Conservation (phyloP, 2,888 invertebrate species). For the Lacanobia oleracea region DNA sequence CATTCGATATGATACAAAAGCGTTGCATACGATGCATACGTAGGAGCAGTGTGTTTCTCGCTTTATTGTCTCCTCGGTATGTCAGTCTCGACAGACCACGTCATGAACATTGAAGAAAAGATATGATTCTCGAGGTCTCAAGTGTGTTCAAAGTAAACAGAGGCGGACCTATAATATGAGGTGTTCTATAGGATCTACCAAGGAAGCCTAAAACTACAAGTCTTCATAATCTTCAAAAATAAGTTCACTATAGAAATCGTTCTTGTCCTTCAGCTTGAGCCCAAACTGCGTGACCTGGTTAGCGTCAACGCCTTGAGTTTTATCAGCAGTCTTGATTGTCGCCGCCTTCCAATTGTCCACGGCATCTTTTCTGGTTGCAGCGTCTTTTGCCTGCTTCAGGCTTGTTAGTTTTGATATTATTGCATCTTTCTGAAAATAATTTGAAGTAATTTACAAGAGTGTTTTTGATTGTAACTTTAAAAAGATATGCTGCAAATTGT, state of each 20-base stretch:
- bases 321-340: slow-evolving; percentile 74
- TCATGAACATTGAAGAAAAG: neutral
- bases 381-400: slow-evolving; percentile 77
- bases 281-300: slow-evolving; percentile 83
- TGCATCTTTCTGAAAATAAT: slow-evolving; percentile 80
- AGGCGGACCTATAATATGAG: neutral
- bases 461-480: no score
- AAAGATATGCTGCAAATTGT: no score
- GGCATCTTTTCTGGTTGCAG: slow-evolving; percentile 73
- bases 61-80: neutral
- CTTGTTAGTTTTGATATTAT: slow-evolving; percentile 78
- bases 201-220: slow-evolving; percentile 43
- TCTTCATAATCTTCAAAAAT: slow-evolving; percentile 83
- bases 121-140: neutral
- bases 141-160: neutral
- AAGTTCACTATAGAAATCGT: slow-evolving; percentile 82
- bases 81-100: no score
- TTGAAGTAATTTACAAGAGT: neutral
- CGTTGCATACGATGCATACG: no score
- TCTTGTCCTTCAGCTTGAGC: slow-evolving; percentile 81
- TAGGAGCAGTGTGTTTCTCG: no score
- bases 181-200: slow-evolving; percentile 3
- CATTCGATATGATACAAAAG: no score
- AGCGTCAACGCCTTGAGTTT: slow-evolving; percentile 74
- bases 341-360: slow-evolving; percentile 77